Percentiles rank a stretch among this genome's conserved stretches.
Evolutionary conservation across 2,113 vertebrate species (phyloP).

Genomic region (Mobula hypostoma): DNA sequence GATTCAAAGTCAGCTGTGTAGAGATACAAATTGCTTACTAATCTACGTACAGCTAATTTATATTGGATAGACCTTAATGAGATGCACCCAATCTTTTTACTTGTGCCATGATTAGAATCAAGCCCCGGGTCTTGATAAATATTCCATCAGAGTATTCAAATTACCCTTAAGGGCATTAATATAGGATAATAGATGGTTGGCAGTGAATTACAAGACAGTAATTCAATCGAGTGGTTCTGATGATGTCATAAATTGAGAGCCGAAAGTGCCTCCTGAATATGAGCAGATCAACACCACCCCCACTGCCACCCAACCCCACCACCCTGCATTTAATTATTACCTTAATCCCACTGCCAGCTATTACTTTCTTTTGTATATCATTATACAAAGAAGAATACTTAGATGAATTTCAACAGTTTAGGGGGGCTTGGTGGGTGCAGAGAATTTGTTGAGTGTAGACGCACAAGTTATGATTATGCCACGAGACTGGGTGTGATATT

Average conservation of each 20-base stretch:
- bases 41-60: slow-evolving; percentile 37
- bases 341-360: slow-evolving; percentile 15
- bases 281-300: neutral
- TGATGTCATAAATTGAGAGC: slow-evolving; percentile 36
- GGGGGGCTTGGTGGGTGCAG: neutral
- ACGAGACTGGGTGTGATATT: neutral
- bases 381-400: neutral
- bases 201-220: slow-evolving; percentile 37
- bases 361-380: neutral
- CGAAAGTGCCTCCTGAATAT: slow-evolving; percentile 22
- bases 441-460: neutral
- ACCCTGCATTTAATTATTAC: neutral
- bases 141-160: slow-evolving; percentile 38
- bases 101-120: slow-evolving; percentile 38
- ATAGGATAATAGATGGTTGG: slow-evolving; percentile 37
- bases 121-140: slow-evolving; percentile 37
- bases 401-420: neutral
- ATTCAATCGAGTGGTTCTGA: slow-evolving; percentile 30
- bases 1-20: slow-evolving; percentile 25
- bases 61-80: slow-evolving; percentile 36
- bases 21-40: slow-evolving; percentile 38
- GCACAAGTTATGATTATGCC: neutral
- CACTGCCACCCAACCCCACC: neutral
- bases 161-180: slow-evolving; percentile 38
- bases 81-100: slow-evolving; percentile 38